Evolutionary conservation across 2,888 invertebrate species (phyloP), one percentile per base, ranked within the genome.

Genomic region (Clunio marinus): DNA sequence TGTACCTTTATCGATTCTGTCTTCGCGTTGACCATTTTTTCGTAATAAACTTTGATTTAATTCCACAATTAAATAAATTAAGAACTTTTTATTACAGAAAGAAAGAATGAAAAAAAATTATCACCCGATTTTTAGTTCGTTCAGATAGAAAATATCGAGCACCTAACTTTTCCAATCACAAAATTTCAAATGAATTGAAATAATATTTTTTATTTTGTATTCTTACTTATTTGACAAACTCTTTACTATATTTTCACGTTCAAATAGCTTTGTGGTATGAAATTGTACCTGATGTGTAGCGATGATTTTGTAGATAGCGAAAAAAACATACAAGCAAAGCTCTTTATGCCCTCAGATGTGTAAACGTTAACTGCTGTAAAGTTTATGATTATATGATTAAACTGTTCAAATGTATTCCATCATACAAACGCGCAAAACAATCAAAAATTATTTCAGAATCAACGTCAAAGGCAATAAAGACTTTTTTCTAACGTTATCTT

Each of bases 101-200:
- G 32, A n/a, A n/a, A n/a, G n/a, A n/a, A n/a, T n/a, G n/a, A n/a
- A n/a, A n/a, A n/a, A n/a, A n/a, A n/a, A n/a, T n/a, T n/a, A n/a
- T n/a, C n/a, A n/a, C n/a, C n/a, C n/a, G n/a, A n/a, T n/a, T n/a
- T n/a, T n/a, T n/a, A n/a, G n/a, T n/a, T n/a, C n/a, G n/a, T n/a
- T n/a, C n/a, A n/a, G n/a, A n/a, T n/a, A 41, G 35, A 32, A 32
- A 13, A 10, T 41, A 41, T 41, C 20, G 17, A 46, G 27, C 66
- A 63, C 41, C 65, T 20, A 22, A 13, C 55, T 22, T 57, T 68
- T 68, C 58, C 68, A 68, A 68, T 68, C 57, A 68, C 68, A 68
- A 68, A 68, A 35, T 58, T 68, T 58, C 68, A 68, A 68, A 68
- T 68, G 68, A 68, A 35, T 68, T 68, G 68, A 68, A 65, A 58